Evolutionary conservation across 1,140 invertebrate genomes (phyloP).

Genomic region (Trachymyrmex cornetzi): DNA sequence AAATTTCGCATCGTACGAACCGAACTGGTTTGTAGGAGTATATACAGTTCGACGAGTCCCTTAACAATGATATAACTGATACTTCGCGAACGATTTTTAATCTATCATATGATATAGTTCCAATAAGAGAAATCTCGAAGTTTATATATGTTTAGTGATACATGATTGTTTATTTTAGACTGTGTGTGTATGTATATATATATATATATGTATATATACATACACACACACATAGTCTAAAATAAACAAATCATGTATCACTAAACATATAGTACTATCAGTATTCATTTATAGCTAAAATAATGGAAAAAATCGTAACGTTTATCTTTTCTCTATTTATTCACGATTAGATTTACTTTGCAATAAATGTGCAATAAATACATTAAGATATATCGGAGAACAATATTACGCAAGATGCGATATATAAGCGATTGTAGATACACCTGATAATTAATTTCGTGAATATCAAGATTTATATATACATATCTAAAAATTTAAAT

Average conservation of each 20-base stretch:
- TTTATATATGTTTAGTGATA: too few relatives aligned
- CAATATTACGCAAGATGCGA: neutral
- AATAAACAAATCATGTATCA: too few relatives aligned
- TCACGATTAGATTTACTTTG: neutral
- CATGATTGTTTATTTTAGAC: too few relatives aligned
- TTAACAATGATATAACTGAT: neutral
- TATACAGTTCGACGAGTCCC: neutral
- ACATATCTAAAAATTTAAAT: conserved; percentile 18
- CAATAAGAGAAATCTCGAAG: neutral
- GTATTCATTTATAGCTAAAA: too few relatives aligned
- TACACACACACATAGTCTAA: too few relatives aligned
- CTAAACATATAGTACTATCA: too few relatives aligned
- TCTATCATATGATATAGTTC: neutral
- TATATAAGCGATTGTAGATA: neutral
- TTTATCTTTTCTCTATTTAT: neutral
- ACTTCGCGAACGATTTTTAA: neutral
- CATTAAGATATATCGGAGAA: neutral
- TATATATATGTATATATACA: too few relatives aligned
- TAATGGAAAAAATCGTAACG: neutral
- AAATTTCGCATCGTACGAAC: conserved; percentile 22
- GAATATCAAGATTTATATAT: neutral
- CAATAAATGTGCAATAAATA: neutral
- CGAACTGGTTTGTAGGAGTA: neutral
- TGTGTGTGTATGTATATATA: too few relatives aligned
- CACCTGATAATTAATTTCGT: conserved; percentile 19